A percentile compares a stretch with the other conserved stretches of the same genome.
Conservation (phyloP, 2,797 vertebrate species). For the Furcifer pardalis region DNA sequence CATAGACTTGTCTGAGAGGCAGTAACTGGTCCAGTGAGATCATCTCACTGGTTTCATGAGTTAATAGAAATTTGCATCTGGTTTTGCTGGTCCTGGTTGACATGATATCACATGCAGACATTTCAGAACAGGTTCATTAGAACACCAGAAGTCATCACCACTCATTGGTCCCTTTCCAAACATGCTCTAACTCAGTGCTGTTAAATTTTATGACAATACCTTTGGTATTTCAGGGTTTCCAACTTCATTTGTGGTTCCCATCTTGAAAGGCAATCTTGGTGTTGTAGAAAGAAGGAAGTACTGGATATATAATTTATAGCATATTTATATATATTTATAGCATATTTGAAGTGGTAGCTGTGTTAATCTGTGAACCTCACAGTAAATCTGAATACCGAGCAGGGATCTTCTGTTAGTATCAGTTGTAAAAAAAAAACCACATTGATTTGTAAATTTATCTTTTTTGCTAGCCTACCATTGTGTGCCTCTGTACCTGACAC, state of each 20-base stretch:
- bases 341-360: too few species aligned
- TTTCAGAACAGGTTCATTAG: neutral
- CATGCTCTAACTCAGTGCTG: neutral
- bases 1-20: neutral
- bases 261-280: neutral
- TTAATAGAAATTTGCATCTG: neutral
- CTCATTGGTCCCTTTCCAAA: too few species aligned
- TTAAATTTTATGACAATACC: neutral
- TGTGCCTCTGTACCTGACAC: too few species aligned
- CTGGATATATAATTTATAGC: neutral
- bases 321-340: too few species aligned
- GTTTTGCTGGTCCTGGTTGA: neutral
- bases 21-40: neutral
- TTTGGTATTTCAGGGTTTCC: neutral
- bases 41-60: neutral
- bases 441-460: too few species aligned
- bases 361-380: too few species aligned
- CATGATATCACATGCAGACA: neutral
- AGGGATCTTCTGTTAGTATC: too few species aligned
- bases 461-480: too few species aligned
- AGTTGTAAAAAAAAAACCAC: too few species aligned
- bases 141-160: neutral
- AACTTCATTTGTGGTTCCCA: neutral
- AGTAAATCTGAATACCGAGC: too few species aligned
- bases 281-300: neutral